Base-by-base conservation (phyloP, 2,888 invertebrate species). In the Coremacera marginata region DNA sequence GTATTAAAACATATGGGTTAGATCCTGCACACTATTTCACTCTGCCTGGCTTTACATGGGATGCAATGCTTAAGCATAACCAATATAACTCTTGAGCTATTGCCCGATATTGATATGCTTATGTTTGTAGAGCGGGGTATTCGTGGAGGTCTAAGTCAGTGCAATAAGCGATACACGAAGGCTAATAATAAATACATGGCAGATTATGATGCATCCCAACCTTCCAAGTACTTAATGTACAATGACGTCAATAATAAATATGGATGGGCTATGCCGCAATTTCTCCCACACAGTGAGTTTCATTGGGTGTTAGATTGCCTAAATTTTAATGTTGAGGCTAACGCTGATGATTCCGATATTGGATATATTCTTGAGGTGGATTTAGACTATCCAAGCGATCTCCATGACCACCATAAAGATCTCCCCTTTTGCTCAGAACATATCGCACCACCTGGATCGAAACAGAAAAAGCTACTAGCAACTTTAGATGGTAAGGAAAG, bases 231-330 rank as follows among this genome's bases (percentile, higher is more conserved):
- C 78, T 49, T 89, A 16, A 78, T 82, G 22, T 87, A 86, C 75
- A 80, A 85, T 5, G 87, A 87, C 81, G 83, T 83, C 0, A 88
- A 88, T 77, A 88, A 87, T 79, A 77, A 86, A 19, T 88, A 88
- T 80, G 86, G 86, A 5, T 84, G 83, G 82, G 86, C 86, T 2
- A 85, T 88, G 86, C 80, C 77, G 7, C 82, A 86, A 77, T 77
- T 77, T 16, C 78, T 88, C 22, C 87, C 88, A 0, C 57, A 75
- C 9, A 76, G 79, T 14, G 80, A 79, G 11, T 87, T 89, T 81
- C 70, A 83, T 75, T 88, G 85, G 85, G 77, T 82, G 16, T 78
- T 81, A 22, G 22, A 73, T 34, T 31, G n/a, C 8, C 8, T 49
- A 25, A 67, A 77, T 55, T 44, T 82, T 70, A 60, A 77, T 52